Base-by-base conservation (phyloP, 1,140 invertebrate genomes). In the Cydia amplana region DNA sequence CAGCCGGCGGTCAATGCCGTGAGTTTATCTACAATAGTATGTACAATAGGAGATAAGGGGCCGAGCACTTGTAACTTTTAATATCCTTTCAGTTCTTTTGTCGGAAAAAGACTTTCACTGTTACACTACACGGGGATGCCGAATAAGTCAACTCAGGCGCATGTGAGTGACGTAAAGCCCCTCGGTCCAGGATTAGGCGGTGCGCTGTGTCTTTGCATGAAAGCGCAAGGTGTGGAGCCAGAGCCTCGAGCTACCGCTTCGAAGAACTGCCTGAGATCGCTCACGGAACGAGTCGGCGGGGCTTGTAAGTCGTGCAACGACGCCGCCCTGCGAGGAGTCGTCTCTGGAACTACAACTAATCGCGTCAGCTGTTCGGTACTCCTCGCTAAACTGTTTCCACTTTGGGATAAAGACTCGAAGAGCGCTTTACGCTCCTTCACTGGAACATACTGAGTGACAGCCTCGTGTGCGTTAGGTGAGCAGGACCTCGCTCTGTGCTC, bases 261-360 rank as follows among this genome's bases (percentile, higher is more conserved):
- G 84, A 92, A 92, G 84, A 91, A 92, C 79, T 92, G 91, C 16
- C 91, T 81, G 75, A 92, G 79, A 74, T 92, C 91, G 75, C 89
- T 91, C 46, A 92, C 91, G 18, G 91, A 92, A 18, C 91, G 83
- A 74, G 88, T 87, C 73, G 91, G 91, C 60, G 91, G 91, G 51
- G 89, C 89, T 72, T 91, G 89, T 36, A 92, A 80, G 79, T 92
- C 89, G 76, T 92, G 91, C 25, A 92, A 76, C 16, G 91, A 92
- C 7, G 91, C 85, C 0, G 91, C 91, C 0, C 91, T 85, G 1
- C 91, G 79, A 28, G 91, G 91, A 16, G 89, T 86, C 73, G 84
- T 84, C 78, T 87, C 85, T 12, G 83, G 40, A 14, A 82, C 80
- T 20, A 76, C 65, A 51, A 80, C 78, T 49, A 85, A 85, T 55